Base-by-base conservation (phyloP, 2,797 vertebrate genomes). In the Parotocinclus haroldoi region DNA sequence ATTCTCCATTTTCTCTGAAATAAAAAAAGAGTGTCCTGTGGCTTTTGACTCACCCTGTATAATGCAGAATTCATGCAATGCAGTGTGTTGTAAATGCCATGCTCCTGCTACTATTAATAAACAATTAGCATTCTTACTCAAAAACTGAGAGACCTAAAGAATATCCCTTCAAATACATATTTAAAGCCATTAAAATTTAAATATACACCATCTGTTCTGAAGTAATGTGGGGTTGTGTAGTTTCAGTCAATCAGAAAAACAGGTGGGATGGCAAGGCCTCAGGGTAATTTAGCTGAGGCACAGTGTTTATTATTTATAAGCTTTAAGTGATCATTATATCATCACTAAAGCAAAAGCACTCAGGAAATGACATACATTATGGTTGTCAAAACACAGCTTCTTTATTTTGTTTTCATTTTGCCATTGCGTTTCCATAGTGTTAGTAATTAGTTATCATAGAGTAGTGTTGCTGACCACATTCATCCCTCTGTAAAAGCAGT, bases 131-230 rank as follows among this genome's bases (percentile, higher is more conserved):
- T 66, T 38, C 67, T 63, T 63, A 70, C 48, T 19, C 55, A 67
- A 69, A 58, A 14, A 51, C 27, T 55, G 19, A 42, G 64, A 52
- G 51, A 60, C 58, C 52, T 66, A 39, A 65, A 65, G 48, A 16
- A 61, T 2, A 27, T 5, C 27, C 5, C 27, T 5, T 27, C 2
- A 27, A 27, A 27, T 27, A 27, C 27, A 27, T 5, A 27, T 50
- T 49, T 61, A 12, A 72, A 61, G 63, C 17, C 14, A 37, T 48
- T 19, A 61, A 72, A 56, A 42, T 27, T 27, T 27, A 27, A 53
- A 68, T 51, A 58, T 65, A 71, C 57, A 68, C 53, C 68, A 66
- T 72, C 63, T 69, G 68, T 46, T 48, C 44, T 45, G 42, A 65
- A 40, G 45, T 11, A 42, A 68, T 40, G 10, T 53, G 16, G 50